Conservation (phyloP, 2,113 vertebrate species). For the Eulemur rufifrons region DNA sequence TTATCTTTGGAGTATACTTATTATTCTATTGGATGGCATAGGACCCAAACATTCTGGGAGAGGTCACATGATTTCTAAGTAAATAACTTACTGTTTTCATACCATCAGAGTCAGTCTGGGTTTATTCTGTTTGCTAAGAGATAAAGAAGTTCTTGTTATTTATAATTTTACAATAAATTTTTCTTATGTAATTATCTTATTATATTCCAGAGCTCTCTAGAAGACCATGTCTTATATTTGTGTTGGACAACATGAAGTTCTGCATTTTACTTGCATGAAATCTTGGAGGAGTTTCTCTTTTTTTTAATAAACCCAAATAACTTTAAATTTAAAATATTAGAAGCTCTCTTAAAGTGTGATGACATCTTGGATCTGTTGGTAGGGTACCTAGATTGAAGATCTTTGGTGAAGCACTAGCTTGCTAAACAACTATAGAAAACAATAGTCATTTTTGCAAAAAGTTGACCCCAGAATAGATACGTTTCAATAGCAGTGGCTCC, state of each 20-base stretch:
- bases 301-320: neutral
- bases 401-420: neutral
- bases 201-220: neutral
- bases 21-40: neutral
- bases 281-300: neutral
- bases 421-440: neutral
- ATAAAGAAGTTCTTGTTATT: neutral
- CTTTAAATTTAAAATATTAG: conserved; percentile 4
- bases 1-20: neutral
- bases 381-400: neutral
- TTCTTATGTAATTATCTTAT: neutral
- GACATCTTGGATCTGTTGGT: neutral
- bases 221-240: neutral
- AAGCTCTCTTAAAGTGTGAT: neutral
- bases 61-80: neutral
- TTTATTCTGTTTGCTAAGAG: neutral
- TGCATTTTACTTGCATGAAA: neutral
- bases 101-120: neutral
- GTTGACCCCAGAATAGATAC: neutral
- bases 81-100: neutral
- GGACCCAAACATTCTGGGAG: neutral
- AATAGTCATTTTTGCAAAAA: neutral
- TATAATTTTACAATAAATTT: neutral
- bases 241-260: neutral
- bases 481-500: neutral